These are phyloP conservation scores for Anoplopoma fimbria DNA, from an alignment of 2,113 vertebrate genomes.

Conservation along the genomic window DNA sequence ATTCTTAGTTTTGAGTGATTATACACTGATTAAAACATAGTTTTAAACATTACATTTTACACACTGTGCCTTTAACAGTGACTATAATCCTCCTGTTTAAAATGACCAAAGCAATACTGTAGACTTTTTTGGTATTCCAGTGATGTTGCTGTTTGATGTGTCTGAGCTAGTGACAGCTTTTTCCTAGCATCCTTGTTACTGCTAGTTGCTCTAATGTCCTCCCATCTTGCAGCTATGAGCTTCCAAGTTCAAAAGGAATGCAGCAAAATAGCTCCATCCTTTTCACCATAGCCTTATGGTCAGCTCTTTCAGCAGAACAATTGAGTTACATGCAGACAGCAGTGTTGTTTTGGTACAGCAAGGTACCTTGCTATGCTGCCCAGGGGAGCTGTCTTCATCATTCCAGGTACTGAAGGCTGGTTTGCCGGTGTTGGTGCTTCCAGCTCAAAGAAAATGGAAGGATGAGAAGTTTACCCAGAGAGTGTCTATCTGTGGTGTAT, in stretches of 20 bases:
- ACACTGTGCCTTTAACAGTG: too few species aligned
- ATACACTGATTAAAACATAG: neutral
- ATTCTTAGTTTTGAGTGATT: neutral
- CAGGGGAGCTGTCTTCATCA: conserved; percentile 52
- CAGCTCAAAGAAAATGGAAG: conserved; percentile 30
- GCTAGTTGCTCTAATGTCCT: neutral
- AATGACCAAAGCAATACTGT: neutral
- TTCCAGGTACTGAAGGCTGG: conserved; percentile 30
- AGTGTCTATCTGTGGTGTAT: neutral
- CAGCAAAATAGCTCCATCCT: conserved; percentile 16
- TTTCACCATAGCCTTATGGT: conserved; percentile 36
- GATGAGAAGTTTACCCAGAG: conserved; percentile 18
- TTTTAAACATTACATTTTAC: neutral
- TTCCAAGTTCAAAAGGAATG: conserved; percentile 35
- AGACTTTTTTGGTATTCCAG: neutral
- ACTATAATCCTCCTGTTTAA: neutral
- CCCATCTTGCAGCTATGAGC: neutral
- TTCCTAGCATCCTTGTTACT: neutral
- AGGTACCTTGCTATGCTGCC: conserved; percentile 29
- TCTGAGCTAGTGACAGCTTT: neutral
- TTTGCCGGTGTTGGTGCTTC: conserved; percentile 26
- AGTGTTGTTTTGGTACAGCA: conserved; percentile 50
- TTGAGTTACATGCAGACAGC: conserved; percentile 49
- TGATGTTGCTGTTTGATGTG: neutral
- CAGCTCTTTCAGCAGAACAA: conserved; percentile 45